Evolutionary conservation across 2,797 vertebrate species (phyloP).

Genomic region (Champsocephalus esox): DNA sequence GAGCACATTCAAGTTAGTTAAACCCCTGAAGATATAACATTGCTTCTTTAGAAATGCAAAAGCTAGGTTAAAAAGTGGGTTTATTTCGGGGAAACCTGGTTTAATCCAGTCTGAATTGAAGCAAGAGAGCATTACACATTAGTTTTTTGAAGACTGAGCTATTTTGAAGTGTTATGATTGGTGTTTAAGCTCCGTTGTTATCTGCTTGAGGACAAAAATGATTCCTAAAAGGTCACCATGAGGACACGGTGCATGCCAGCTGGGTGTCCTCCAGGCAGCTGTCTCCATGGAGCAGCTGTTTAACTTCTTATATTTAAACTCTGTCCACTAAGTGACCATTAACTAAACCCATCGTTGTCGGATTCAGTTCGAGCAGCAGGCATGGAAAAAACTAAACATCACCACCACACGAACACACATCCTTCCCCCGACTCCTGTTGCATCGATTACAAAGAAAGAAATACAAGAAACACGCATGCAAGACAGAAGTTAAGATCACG

Average conservation of each 20-base stretch:
- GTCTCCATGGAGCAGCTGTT: conserved; percentile 31
- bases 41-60: background rate
- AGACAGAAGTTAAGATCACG: conserved; percentile 68
- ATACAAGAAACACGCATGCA: conserved; percentile 65
- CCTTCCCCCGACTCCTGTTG: background rate
- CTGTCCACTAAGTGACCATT: conserved; percentile 16
- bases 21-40: background rate
- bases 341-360: conserved; percentile 4
- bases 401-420: conserved; percentile 29
- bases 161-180: conserved; percentile 4
- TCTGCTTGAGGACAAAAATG: conserved; percentile 39
- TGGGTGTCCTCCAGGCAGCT: conserved; percentile 63
- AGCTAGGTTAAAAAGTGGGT: background rate
- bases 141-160: background rate
- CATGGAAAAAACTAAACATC: conserved; percentile 19
- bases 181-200: conserved; percentile 9
- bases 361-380: conserved; percentile 28
- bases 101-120: conserved; percentile 50
- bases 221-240: conserved; percentile 31
- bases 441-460: conserved; percentile 19
- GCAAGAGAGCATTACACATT: conserved; percentile 3
- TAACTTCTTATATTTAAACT: conserved; percentile 27
- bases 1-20: background rate
- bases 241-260: conserved; percentile 48
- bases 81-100: conserved; percentile 38